A percentile compares a stretch with the other conserved stretches of the same genome.
Evolutionary conservation across 2,797 vertebrate species (phyloP).

Genomic region (Lagorchestes hirsutus): DNA sequence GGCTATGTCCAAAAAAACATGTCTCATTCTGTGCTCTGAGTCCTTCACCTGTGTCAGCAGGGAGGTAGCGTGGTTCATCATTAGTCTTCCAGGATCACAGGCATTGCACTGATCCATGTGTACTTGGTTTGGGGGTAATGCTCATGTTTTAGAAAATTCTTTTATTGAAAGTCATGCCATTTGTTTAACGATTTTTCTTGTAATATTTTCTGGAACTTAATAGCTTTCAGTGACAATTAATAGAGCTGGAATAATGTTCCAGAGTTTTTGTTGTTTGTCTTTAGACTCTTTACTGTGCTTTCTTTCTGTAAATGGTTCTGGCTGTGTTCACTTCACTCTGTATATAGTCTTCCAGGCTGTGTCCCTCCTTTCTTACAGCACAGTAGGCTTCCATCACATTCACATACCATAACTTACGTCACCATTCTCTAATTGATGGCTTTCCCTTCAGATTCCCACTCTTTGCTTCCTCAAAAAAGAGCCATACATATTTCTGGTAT

Average conservation of each 20-base stretch:
- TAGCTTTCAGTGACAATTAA: constrained; percentile 45
- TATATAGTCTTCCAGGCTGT: neutral
- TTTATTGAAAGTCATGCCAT: constrained; percentile 44
- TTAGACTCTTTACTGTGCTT: neutral
- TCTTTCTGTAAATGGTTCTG: neutral
- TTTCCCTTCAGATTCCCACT: too few relatives aligned
- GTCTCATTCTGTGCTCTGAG: neutral
- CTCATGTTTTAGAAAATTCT: constrained; percentile 7
- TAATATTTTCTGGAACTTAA: constrained; percentile 45
- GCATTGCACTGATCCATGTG: neutral
- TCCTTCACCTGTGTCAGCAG: neutral
- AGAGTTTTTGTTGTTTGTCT: neutral
- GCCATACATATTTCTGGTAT: neutral
- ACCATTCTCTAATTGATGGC: too few relatives aligned
- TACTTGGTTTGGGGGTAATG: constrained; percentile 39
- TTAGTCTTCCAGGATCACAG: neutral
- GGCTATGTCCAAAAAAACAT: neutral
- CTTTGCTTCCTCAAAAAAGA: neutral
- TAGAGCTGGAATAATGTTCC: constrained; percentile 91
- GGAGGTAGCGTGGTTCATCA: neutral
- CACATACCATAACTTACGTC: too few relatives aligned
- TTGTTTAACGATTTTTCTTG: constrained; percentile 51
- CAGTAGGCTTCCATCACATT: too few relatives aligned
- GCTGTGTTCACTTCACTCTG: neutral
- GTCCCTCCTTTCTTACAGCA: too few relatives aligned